These are phyloP conservation scores for Lethocerus indicus DNA, from an alignment of 1,140 invertebrate species.

Conservation along the genomic window DNA sequence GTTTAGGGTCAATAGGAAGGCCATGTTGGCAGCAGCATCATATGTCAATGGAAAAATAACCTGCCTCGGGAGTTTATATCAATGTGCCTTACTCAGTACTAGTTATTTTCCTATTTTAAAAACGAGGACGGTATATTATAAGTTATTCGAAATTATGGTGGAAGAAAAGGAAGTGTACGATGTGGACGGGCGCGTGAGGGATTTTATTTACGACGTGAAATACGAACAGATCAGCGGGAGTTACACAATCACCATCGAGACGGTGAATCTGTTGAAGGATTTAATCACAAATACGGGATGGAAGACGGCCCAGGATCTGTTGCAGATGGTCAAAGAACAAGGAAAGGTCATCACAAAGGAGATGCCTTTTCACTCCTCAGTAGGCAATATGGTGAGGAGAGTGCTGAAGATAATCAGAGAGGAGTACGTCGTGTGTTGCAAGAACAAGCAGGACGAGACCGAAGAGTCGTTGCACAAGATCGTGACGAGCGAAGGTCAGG, in stretches of 20 bases:
- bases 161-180: background rate
- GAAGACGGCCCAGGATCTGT: conserved; percentile 17
- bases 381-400: conserved; percentile 61
- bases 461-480: conserved; percentile 53
- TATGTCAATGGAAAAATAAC: no score
- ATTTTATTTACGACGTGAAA: conserved; percentile 11
- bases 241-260: conserved; percentile 10
- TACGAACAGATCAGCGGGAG: conserved; percentile 10
- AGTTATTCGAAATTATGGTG: no score
- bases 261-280: conserved; percentile 15
- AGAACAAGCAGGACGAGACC: conserved; percentile 26
- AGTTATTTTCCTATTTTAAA: no score
- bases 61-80: no score
- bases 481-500: conserved; percentile 30
- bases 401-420: conserved; percentile 66
- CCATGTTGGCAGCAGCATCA: no score
- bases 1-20: no score
- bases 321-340: conserved; percentile 11
- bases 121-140: no score
- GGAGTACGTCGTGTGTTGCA: conserved; percentile 41
- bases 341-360: conserved; percentile 41
- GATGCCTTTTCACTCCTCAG: conserved; percentile 51
- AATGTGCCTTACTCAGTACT: no score
- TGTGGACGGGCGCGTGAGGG: background rate
- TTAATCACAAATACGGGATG: conserved; percentile 13